Base-by-base conservation (phyloP, 2,113 vertebrate genomes). In the Rhizomys pruinosus region DNA sequence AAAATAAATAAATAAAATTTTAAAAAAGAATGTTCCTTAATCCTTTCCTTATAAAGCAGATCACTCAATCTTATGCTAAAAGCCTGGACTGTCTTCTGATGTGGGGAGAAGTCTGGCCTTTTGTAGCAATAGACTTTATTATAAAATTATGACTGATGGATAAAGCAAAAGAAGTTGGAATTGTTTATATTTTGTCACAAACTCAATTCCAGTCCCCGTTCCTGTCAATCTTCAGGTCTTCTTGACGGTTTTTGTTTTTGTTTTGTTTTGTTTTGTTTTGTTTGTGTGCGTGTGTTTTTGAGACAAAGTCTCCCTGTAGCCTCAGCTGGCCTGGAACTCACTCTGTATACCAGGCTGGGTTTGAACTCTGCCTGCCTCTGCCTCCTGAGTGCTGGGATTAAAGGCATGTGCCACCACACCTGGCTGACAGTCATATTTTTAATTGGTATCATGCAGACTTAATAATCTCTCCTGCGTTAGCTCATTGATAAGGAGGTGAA, bases 121-220 rank as follows among this genome's bases (percentile, higher is more conserved):
- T 77, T 82, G 29, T 15, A 84, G 68, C 34, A 57, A 82, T 22
- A 22, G 12, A 57, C 63, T 66, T 20, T 63, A 61, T 12, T 44
- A 47, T 68, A 77, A 82, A 80, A 87, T 84, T n/a, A 66, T 20
- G 66, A 76, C 77, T 64, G 32, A 87, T 85, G 90, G 87, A 55
- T 57, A 84, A 79, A 93, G 8, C 68, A 73, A 86, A 87, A 39
- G 55, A 78, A 85, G 82, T 79, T 82, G 71, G 34, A 19, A 81
- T 59, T 2, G 55, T 81, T 68, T 64, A 4, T 55, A 47, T 59
- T 57, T n/a, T 23, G 8, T 80, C 8, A 39, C 23, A 89, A 25
- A 78, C 15, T 82, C 25, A 82, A 57, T 90, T 73, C 34, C 25
- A 5, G 16, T 0, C 10, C 44, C 27, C 0, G n/a, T n/a, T n/a